phyloP scores from a whole-genome alignment of 1,140 invertebrate species.

The Scaptomyza graminum region DNA sequence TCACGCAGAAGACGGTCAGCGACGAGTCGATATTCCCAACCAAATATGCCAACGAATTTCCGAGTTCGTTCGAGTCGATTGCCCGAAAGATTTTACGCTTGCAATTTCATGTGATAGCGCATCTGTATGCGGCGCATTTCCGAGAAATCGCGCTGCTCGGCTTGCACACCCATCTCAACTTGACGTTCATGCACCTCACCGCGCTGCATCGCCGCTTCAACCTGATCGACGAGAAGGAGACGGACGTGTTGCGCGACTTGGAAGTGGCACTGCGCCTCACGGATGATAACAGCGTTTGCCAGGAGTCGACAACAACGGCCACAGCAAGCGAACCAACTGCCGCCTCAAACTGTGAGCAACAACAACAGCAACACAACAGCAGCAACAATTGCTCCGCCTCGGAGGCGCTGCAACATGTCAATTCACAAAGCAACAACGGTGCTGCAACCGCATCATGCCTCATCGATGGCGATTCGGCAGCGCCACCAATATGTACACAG shows the following conservation, averaged over 20 bases:
- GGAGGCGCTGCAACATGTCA: conserved; percentile 61
- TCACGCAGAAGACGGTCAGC: conserved; percentile 97
- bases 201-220: conserved; percentile 94
- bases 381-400: conserved; percentile 54
- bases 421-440: conserved; percentile 68
- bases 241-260: conserved; percentile 95
- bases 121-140: conserved; percentile 99
- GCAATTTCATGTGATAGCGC: conserved; percentile 98
- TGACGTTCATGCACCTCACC: conserved; percentile 98
- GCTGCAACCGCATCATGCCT: conserved; percentile 42
- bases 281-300: conserved; percentile 82
- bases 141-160: conserved; percentile 95
- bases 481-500: conserved; percentile 80
- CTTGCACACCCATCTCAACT: conserved; percentile 97
- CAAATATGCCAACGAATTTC: conserved; percentile 98
- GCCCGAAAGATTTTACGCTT: conserved; percentile 98
- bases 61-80: conserved; percentile 95
- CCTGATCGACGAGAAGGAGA: conserved; percentile 97
- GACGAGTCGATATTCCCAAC: conserved; percentile 99
- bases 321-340: conserved; percentile 9
- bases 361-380: conserved; percentile 40
- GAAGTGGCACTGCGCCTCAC: conserved; percentile 89
- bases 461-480: conserved; percentile 78
- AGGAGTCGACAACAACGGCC: conserved; percentile 22
- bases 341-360: conserved; percentile 22